Percentiles rank a stretch among this genome's conserved stretches.
These are phyloP conservation scores for Crotalus horridus DNA, from an alignment of 2,113 vertebrate genomes.

Conservation along the genomic window DNA sequence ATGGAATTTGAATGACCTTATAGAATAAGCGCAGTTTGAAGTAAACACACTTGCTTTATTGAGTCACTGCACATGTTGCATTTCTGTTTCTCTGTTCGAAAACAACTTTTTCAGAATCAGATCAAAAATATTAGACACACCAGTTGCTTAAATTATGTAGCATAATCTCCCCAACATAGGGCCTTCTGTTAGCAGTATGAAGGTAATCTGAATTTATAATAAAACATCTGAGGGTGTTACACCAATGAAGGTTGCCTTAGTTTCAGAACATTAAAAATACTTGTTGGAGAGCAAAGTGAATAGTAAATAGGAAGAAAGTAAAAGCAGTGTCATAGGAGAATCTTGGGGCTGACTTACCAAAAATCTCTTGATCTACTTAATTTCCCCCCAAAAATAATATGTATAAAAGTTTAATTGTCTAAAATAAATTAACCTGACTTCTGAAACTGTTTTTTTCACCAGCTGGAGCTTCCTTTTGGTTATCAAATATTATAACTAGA, in stretches of 20 bases:
- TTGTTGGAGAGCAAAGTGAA: not conserved
- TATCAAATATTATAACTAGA: not conserved
- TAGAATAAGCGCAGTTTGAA: not conserved
- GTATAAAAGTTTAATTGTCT: not conserved
- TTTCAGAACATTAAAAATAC: not conserved
- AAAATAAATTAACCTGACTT: not conserved
- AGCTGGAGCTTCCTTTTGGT: not conserved
- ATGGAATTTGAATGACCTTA: not conserved
- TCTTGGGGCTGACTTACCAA: not conserved
- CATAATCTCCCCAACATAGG: not conserved
- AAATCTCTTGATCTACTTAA: not conserved
- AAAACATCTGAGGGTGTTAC: not conserved
- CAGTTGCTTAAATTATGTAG: not conserved
- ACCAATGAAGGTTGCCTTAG: not conserved
- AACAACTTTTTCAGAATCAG: not conserved
- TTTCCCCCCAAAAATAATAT: not conserved
- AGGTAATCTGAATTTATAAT: not conserved
- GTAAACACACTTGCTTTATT: not conserved
- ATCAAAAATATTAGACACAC: not conserved
- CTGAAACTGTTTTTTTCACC: not conserved
- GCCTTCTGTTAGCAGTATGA: not conserved
- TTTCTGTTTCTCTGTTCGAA: not conserved
- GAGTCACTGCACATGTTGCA: not conserved
- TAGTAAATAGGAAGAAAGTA: not conserved
- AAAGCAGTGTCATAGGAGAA: not conserved